Conservation (phyloP, 2,888 invertebrate species). For the Therioaphis trifolii region DNA sequence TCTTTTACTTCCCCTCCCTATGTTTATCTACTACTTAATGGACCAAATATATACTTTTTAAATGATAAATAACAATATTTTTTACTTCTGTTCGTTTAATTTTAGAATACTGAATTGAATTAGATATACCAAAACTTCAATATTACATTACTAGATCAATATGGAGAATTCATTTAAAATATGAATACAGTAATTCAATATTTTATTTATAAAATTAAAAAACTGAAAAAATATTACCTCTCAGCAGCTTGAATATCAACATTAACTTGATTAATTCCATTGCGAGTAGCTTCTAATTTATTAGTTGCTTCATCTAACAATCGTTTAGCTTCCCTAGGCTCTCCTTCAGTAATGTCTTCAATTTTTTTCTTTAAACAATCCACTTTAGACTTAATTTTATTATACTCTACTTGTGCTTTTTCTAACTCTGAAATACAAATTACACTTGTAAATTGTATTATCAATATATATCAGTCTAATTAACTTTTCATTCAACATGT, state of each 20-base stretch:
- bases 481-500: no score
- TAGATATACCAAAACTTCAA: no score
- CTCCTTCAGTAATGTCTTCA: constrained; percentile 76
- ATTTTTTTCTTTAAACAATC: constrained; percentile 77
- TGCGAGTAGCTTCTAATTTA: constrained; percentile 79
- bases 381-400: constrained; percentile 75
- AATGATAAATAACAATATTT: no score
- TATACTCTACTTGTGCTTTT: constrained; percentile 73
- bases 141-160: no score
- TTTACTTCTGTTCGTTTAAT: no score
- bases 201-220: constrained; percentile 4
- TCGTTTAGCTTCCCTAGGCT: constrained; percentile 78
- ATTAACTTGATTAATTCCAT: constrained; percentile 76
- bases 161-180: no score
- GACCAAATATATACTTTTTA: no score
- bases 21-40: no score
- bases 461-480: no score
- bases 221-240: constrained; percentile 67
- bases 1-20: no score
- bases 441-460: neutral
- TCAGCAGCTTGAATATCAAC: constrained; percentile 78
- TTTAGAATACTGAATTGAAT: no score
- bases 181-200: constrained; percentile 64
- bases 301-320: constrained; percentile 77
- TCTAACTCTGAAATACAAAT: constrained; percentile 69